Conservation (phyloP, 2,888 invertebrate species). For the Pristionchus mayeri region DNA sequence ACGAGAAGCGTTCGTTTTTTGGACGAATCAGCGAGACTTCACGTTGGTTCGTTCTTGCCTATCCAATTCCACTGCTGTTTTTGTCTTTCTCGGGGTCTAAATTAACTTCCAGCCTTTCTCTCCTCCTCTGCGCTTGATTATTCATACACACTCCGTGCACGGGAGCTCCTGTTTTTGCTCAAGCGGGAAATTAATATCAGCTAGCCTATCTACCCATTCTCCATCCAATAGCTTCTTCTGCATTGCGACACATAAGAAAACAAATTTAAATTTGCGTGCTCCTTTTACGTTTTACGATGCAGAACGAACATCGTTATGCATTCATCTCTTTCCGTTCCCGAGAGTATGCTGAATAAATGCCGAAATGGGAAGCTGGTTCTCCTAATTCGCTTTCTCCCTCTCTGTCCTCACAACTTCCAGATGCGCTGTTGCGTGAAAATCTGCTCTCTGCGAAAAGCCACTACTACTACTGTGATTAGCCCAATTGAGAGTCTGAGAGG, state of each 20-base stretch:
- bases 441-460: slow-evolving; percentile 21
- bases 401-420: neutral
- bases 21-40: too few species aligned
- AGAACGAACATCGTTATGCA: too few species aligned
- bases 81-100: slow-evolving; percentile 4
- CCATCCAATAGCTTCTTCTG: too few species aligned
- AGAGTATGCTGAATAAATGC: too few species aligned
- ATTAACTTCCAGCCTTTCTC: slow-evolving; percentile 31
- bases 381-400: neutral
- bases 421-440: slow-evolving; percentile 20
- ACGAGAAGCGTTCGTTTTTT: too few species aligned
- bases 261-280: too few species aligned
- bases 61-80: slow-evolving; percentile 2
- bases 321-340: too few species aligned
- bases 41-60: neutral
- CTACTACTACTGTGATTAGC: slow-evolving; percentile 41
- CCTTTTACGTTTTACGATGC: too few species aligned
- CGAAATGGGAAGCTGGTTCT: too few species aligned
- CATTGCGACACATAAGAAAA: too few species aligned
- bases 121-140: neutral
- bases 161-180: neutral
- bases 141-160: slow-evolving; percentile 36
- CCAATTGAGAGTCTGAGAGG: slow-evolving; percentile 33
- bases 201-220: too few species aligned
- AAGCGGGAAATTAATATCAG: too few species aligned